Conservation (phyloP, 2,113 vertebrate species). For the Chloropsis cyanopogon region DNA sequence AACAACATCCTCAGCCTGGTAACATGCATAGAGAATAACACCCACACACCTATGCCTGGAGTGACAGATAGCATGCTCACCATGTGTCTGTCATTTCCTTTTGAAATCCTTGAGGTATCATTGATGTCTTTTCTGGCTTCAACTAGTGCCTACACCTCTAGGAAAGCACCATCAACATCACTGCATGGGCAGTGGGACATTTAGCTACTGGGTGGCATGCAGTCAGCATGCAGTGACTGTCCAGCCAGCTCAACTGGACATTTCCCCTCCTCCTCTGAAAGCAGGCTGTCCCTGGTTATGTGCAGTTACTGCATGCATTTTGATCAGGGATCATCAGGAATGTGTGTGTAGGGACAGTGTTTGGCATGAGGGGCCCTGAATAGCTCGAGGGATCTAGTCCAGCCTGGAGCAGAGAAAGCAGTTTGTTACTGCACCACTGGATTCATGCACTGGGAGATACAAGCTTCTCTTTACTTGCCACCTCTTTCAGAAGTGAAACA, state of each 20-base stretch:
- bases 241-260: background rate
- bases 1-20: background rate
- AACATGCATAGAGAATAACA: background rate
- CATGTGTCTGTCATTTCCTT: background rate
- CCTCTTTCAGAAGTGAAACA: background rate
- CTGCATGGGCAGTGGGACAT: background rate
- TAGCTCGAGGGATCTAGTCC: background rate
- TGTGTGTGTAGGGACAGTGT: background rate
- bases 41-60: background rate
- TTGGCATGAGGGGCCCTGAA: background rate
- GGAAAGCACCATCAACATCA: background rate
- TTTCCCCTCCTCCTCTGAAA: background rate
- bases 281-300: background rate
- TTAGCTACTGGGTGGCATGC: fast-evolving
- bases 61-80: background rate
- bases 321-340: background rate
- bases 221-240: fast-evolving
- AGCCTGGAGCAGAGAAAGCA: background rate
- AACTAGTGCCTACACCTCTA: background rate
- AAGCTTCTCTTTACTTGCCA: background rate
- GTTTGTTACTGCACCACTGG: background rate
- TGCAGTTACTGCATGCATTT: background rate
- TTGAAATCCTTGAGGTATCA: background rate
- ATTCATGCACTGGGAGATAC: background rate
- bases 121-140: background rate